Percentiles rank a stretch among this genome's conserved stretches.
Conservation (phyloP, 2,797 vertebrate species). For the Protosalanx chinensis region DNA sequence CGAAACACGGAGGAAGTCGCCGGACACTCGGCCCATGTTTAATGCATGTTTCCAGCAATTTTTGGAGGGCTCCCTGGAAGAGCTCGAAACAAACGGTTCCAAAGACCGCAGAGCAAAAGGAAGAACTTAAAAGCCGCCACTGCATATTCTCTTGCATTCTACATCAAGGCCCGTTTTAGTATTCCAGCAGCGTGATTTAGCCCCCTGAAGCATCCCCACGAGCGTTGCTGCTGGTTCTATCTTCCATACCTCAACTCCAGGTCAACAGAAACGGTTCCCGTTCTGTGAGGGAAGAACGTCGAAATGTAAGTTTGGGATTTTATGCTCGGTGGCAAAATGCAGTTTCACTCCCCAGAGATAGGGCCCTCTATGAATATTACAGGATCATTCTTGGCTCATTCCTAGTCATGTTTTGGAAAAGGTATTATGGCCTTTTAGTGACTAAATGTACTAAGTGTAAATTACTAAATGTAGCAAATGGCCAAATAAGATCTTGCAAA, state of each 20-base stretch:
- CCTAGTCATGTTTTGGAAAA: neutral
- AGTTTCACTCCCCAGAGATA: neutral
- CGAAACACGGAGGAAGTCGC: conserved; percentile 17
- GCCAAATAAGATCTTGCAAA: too few species aligned
- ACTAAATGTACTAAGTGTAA: too few species aligned
- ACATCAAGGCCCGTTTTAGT: conserved; percentile 16
- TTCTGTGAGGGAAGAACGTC: neutral
- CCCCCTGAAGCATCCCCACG: conserved; percentile 1
- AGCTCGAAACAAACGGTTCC: conserved; percentile 17
- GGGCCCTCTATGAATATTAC: neutral
- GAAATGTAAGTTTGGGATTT: neutral
- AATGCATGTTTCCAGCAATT: conserved; percentile 29
- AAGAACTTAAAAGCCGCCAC: conserved; percentile 21
- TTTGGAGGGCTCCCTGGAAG: conserved; percentile 16
- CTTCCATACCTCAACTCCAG: neutral
- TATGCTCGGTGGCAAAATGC: neutral
- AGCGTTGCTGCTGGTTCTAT: neutral
- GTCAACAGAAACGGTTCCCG: neutral
- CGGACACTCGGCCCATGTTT: conserved; percentile 33
- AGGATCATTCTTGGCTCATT: neutral
- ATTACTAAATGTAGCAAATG: too few species aligned
- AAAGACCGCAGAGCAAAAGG: conserved; percentile 28
- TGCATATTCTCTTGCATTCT: neutral
- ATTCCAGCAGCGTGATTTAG: neutral
- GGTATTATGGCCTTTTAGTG: neutral